A percentile compares a stretch with the other conserved stretches of the same genome.
Conservation (phyloP, 2,797 vertebrate species). For the Gambusia yucatana region DNA sequence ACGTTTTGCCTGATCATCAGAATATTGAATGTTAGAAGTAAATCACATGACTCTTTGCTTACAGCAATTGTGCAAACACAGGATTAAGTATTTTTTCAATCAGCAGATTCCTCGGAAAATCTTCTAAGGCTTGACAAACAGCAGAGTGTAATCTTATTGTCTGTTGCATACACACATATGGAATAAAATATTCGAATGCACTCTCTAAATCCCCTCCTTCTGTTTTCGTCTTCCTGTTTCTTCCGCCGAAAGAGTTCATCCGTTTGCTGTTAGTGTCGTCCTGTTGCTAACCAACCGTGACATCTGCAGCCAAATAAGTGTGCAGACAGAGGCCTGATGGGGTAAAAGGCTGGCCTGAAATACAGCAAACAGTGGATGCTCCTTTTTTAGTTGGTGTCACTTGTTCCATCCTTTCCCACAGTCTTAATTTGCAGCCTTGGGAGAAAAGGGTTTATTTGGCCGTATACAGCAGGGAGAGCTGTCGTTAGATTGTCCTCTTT, state of each 20-base stretch:
- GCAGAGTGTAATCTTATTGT: neutral
- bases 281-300: constrained; percentile 36
- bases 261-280: neutral
- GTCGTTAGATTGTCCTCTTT: constrained; percentile 24
- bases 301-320: constrained; percentile 36
- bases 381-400: constrained; percentile 18
- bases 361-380: constrained; percentile 20
- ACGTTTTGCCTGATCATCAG: neutral
- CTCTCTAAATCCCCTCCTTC: neutral
- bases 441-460: constrained; percentile 37
- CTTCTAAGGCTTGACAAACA: neutral
- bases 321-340: constrained; percentile 10
- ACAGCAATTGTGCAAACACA: neutral
- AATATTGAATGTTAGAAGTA: neutral
- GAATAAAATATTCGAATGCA: neutral
- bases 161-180: neutral
- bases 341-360: constrained; percentile 24
- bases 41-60: neutral
- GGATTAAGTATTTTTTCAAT: constrained; percentile 1
- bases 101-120: neutral
- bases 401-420: constrained; percentile 15
- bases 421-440: constrained; percentile 18
- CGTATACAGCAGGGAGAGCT: constrained; percentile 23
- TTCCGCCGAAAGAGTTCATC: neutral
- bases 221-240: neutral